Evolutionary conservation across 2,113 vertebrate species (phyloP).

Genomic region (Bambusicola thoracicus): DNA sequence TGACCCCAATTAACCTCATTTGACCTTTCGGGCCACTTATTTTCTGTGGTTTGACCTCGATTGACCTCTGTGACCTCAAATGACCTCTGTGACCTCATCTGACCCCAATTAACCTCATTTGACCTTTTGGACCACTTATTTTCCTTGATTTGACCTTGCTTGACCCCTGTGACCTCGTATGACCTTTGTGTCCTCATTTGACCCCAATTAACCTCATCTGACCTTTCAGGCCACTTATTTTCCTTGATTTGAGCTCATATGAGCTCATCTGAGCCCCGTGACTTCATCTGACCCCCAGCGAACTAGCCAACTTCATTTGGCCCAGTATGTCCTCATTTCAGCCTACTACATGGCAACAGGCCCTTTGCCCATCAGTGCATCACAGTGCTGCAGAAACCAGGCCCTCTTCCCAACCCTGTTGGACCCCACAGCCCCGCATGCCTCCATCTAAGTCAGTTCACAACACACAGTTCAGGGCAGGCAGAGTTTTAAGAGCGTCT

Average conservation of each 20-base stretch:
- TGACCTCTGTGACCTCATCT: neutral
- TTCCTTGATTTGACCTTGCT: fast-evolving
- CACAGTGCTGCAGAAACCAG: no score
- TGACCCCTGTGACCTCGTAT: neutral
- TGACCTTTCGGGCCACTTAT: neutral
- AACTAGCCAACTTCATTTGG: neutral
- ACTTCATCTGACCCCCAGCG: neutral
- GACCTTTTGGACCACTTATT: neutral
- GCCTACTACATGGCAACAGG: no score
- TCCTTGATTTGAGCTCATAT: neutral
- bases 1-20: no score
- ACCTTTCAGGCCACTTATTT: neutral
- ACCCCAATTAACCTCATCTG: neutral
- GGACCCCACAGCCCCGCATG: neutral
- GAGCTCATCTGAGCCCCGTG: neutral
- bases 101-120: neutral
- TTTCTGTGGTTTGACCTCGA: neutral
- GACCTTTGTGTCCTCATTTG: neutral
- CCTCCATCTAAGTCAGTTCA: fast-evolving
- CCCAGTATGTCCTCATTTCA: no score
- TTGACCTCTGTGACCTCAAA: neutral
- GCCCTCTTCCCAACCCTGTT: no score
- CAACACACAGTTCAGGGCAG: neutral
- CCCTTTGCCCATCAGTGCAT: no score
- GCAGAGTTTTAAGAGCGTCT: neutral